Conservation (phyloP, 2,113 vertebrate species). For the Cavia porcellus region DNA sequence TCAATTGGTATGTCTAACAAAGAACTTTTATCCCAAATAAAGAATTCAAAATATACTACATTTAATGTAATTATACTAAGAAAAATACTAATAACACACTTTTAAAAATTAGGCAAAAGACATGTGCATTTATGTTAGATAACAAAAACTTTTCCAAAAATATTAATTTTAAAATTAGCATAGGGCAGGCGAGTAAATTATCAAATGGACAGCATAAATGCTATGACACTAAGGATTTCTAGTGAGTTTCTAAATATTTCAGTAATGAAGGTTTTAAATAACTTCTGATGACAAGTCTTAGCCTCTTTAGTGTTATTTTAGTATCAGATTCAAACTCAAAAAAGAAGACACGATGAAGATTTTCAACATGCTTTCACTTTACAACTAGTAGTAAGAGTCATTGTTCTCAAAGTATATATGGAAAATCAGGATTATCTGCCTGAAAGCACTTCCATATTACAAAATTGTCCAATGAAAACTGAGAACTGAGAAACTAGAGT, state of each 20-base stretch:
- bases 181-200: background rate
- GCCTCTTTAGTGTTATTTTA: conserved; percentile 12
- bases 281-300: background rate
- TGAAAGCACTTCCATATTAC: background rate
- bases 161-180: background rate
- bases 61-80: too few relatives aligned
- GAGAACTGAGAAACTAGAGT: background rate
- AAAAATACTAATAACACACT: background rate
- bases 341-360: background rate
- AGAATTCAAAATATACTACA: background rate
- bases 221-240: background rate
- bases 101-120: background rate
- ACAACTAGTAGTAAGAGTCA: background rate
- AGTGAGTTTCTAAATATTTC: background rate
- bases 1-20: background rate
- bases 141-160: background rate
- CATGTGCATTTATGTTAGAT: background rate
- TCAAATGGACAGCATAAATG: background rate
- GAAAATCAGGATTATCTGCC: background rate
- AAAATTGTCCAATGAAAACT: background rate
- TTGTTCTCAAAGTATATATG: background rate
- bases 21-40: background rate
- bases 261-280: conserved; percentile 30
- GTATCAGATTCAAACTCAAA: conserved; percentile 17
- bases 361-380: conserved; percentile 17